Conservation (phyloP, 2,797 vertebrate genomes). For the Cygnus olor region DNA sequence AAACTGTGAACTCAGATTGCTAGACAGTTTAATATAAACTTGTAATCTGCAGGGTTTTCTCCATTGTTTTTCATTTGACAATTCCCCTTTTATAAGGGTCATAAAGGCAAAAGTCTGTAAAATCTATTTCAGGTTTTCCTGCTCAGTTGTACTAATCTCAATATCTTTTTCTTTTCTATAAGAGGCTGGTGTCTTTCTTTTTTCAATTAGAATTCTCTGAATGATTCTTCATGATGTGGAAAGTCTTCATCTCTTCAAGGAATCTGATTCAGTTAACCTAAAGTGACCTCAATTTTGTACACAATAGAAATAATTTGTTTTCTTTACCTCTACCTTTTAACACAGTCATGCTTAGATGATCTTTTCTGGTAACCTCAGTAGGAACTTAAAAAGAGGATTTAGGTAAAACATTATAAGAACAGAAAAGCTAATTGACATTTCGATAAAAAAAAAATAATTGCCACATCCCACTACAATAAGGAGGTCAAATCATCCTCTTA, state of each 20-base stretch:
- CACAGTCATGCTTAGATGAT: conserved; percentile 70
- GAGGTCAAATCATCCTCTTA: conserved; percentile 71
- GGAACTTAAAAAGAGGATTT: conserved; percentile 71
- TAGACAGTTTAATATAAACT: background rate
- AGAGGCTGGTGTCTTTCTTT: conserved; percentile 48
- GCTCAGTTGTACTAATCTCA: conserved; percentile 63
- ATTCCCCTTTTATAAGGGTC: conserved; percentile 51
- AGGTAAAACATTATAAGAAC: conserved; percentile 74
- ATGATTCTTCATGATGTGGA: conserved; percentile 77
- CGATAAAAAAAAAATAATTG: conserved; percentile 82
- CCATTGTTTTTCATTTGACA: conserved; percentile 26
- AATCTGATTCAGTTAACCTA: conserved; percentile 81
- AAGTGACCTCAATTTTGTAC: conserved; percentile 80
- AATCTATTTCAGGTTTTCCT: conserved; percentile 61
- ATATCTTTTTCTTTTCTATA: conserved; percentile 44
- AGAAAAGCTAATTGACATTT: conserved; percentile 79
- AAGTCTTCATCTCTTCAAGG: conserved; percentile 74
- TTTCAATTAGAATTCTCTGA: conserved; percentile 79
- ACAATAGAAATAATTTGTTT: conserved; percentile 81
- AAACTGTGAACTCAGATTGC: background rate
- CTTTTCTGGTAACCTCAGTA: conserved; percentile 66
- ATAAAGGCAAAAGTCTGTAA: conserved; percentile 50
- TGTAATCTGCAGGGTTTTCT: conserved; percentile 1
- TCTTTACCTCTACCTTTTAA: conserved; percentile 77
- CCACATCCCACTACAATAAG: conserved; percentile 71